These are phyloP conservation scores for Schizopygopsis pylzovi DNA, from an alignment of 2,797 vertebrate species.

Conservation along the genomic window DNA sequence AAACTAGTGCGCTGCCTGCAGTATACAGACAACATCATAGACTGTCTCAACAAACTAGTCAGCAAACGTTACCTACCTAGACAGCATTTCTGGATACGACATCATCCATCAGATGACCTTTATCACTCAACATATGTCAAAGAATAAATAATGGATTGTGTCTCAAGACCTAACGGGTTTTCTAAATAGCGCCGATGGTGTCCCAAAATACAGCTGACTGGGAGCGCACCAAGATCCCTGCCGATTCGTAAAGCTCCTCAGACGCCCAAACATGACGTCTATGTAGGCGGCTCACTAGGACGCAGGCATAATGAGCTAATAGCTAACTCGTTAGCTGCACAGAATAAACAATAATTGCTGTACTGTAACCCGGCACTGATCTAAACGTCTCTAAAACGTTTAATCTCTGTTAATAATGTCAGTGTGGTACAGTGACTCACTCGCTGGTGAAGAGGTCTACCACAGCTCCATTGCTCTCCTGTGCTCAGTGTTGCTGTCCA, in stretches of 20 bases:
- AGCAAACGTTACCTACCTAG: not conserved
- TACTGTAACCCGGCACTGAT: not conserved
- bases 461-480: slow-evolving; percentile 28
- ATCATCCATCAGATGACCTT: not conserved
- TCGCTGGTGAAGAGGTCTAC: slow-evolving; percentile 26
- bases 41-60: no score
- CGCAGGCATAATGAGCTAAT: not conserved
- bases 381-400: not conserved
- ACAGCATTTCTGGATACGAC: not conserved
- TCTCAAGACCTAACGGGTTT: not conserved
- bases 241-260: not conserved
- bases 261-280: slow-evolving; percentile 29
- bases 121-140: not conserved
- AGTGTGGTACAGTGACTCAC: slow-evolving; percentile 10
- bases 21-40: not conserved
- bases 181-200: not conserved
- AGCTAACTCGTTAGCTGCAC: slow-evolving; percentile 16
- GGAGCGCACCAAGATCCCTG: not conserved
- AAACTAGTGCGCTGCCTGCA: not conserved
- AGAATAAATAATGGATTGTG: not conserved
- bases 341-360: not conserved
- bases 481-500: not conserved
- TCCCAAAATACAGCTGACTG: not conserved
- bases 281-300: not conserved
- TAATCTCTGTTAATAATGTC: not conserved